phyloP scores from a whole-genome alignment of 2,113 vertebrate species.

The Xenus cinereus region DNA sequence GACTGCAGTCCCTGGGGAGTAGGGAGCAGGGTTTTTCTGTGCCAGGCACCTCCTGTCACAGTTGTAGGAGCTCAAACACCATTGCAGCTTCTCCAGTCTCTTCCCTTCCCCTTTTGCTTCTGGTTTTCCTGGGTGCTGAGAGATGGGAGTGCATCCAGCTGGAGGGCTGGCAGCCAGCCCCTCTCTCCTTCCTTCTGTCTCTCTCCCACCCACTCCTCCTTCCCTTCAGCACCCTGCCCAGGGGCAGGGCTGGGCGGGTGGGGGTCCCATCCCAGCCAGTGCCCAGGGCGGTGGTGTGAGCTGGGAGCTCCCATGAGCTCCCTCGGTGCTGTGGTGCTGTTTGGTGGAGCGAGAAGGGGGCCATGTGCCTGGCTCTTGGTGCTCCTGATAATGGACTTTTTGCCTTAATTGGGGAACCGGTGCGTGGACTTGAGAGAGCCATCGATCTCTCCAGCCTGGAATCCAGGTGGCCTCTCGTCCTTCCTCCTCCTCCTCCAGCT shows the following conservation, averaged over 20 bases:
- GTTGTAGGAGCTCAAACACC: constrained; percentile 1
- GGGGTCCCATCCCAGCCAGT: background rate
- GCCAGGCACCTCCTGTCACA: background rate
- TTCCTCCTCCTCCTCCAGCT: constrained; percentile 48
- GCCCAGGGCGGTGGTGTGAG: background rate
- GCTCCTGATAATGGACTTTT: constrained; percentile 36
- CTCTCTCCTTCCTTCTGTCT: constrained; percentile 59
- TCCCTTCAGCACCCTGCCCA: background rate
- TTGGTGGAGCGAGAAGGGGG: constrained; percentile 45
- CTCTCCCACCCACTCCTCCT: background rate
- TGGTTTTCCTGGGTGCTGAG: constrained; percentile 54
- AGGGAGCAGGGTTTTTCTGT: background rate
- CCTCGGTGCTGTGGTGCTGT: background rate
- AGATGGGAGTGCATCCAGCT: background rate
- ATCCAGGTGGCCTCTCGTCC: constrained; percentile 73
- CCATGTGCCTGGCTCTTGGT: background rate
- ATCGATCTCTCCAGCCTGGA: constrained; percentile 64
- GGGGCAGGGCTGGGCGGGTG: background rate
- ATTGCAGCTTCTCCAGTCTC: constrained; percentile 25
- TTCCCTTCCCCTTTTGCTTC: constrained; percentile 55
- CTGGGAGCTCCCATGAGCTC: background rate
- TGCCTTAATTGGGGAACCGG: constrained; percentile 43
- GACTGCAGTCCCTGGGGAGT: background rate
- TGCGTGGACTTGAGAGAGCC: constrained; percentile 47
- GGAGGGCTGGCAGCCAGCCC: constrained; percentile 43